Conservation (phyloP, 2,113 vertebrate species). For the Lota lota region DNA sequence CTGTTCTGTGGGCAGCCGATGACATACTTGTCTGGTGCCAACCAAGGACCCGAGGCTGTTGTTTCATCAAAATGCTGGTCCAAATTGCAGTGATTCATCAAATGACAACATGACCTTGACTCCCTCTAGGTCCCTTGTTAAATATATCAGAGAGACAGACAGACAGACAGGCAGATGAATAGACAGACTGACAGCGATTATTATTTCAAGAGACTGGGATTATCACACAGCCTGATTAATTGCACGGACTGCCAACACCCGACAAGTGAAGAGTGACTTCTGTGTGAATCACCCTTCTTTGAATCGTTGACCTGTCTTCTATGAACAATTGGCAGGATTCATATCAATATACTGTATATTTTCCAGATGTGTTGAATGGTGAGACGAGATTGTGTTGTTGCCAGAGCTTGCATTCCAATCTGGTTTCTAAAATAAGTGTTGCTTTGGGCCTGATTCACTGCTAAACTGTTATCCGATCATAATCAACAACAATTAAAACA, state of each 20-base stretch:
- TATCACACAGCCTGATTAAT: conserved; percentile 36
- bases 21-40: conserved; percentile 44
- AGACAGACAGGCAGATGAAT: not conserved
- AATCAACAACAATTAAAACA: no score
- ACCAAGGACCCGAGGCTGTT: conserved; percentile 27
- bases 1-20: conserved; percentile 43
- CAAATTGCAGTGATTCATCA: conserved; percentile 10
- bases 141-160: conserved; percentile 43
- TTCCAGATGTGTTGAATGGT: no score
- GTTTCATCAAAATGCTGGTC: conserved; percentile 27
- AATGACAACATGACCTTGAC: conserved; percentile 31
- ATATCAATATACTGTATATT: no score
- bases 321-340: no score
- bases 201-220: conserved; percentile 36
- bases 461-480: no score
- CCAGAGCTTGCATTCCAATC: no score
- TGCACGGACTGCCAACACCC: conserved; percentile 20
- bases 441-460: no score
- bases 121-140: conserved; percentile 32
- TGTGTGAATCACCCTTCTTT: conserved; percentile 27
- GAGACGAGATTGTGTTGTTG: no score
- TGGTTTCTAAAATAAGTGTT: no score
- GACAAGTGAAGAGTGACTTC: conserved; percentile 39
- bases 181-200: conserved; percentile 28
- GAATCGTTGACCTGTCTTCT: no score